Conservation (phyloP, 2,113 vertebrate genomes). For the Mirounga angustirostris region DNA sequence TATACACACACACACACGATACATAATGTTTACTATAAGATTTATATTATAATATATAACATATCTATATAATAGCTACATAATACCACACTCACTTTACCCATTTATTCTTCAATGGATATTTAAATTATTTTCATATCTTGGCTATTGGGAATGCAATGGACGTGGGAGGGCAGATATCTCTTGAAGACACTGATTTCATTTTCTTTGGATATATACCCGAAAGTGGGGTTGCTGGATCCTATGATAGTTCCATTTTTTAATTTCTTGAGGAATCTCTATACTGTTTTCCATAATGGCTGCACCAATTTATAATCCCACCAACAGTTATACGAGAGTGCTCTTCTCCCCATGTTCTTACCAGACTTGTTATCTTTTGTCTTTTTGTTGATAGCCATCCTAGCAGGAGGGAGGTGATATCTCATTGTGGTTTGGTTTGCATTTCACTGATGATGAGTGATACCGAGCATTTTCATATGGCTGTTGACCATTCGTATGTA, state of each 20-base stretch:
- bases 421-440: not conserved
- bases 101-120: not conserved
- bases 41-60: not conserved
- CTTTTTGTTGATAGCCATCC: not conserved
- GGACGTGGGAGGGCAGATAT: not conserved
- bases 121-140: not conserved
- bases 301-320: not conserved
- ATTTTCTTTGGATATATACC: not conserved
- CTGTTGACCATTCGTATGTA: not conserved
- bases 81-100: not conserved
- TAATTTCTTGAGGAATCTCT: not conserved
- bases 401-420: not conserved
- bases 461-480: not conserved
- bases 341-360: not conserved
- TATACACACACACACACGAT: not conserved
- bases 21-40: not conserved
- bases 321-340: not conserved
- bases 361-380: not conserved
- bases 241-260: not conserved
- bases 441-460: not conserved
- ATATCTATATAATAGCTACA: not conserved
- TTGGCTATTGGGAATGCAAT: not conserved
- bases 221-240: not conserved
- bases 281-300: not conserved
- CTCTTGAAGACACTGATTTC: not conserved